phyloP scores from a whole-genome alignment of 2,888 invertebrate species.

The Drosophila pseudotalamancana region DNA sequence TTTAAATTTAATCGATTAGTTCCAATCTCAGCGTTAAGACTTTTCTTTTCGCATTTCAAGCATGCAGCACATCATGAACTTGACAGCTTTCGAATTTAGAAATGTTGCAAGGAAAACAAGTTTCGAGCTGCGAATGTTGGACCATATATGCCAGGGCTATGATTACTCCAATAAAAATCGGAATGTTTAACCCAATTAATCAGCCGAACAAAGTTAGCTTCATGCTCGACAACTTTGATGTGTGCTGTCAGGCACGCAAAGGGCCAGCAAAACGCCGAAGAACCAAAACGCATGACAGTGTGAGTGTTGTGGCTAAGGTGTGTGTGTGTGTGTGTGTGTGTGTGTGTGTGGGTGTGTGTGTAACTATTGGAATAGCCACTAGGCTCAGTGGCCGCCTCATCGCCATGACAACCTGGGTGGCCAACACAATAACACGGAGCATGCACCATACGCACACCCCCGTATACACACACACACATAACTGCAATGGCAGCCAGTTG shows the following conservation, averaged over 20 bases:
- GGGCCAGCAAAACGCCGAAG: slow-evolving; percentile 3
- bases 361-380: slow-evolving; percentile 45
- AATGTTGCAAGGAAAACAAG: slow-evolving; percentile 38
- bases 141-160: slow-evolving; percentile 9
- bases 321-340: neutral
- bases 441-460: slow-evolving; percentile 65
- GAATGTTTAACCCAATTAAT: slow-evolving; percentile 77
- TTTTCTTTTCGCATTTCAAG: slow-evolving; percentile 40
- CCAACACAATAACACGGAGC: slow-evolving; percentile 78
- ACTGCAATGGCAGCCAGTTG: slow-evolving; percentile 59
- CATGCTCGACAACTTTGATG: slow-evolving; percentile 20
- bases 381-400: slow-evolving; percentile 33
- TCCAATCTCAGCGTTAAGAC: slow-evolving; percentile 68
- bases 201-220: slow-evolving; percentile 63
- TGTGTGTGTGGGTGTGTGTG: slow-evolving; percentile 7
- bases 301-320: slow-evolving; percentile 2
- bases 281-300: slow-evolving; percentile 5
- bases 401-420: slow-evolving; percentile 67
- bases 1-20: slow-evolving; percentile 77
- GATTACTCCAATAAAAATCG: slow-evolving; percentile 62
- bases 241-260: slow-evolving; percentile 34
- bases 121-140: neutral
- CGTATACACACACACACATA: slow-evolving; percentile 12
- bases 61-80: slow-evolving; percentile 35
- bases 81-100: slow-evolving; percentile 61